A percentile compares a stretch with the other conserved stretches of the same genome.
Evolutionary conservation across 1,140 invertebrate species (phyloP).

Genomic region (Bactericera cockerelli): DNA sequence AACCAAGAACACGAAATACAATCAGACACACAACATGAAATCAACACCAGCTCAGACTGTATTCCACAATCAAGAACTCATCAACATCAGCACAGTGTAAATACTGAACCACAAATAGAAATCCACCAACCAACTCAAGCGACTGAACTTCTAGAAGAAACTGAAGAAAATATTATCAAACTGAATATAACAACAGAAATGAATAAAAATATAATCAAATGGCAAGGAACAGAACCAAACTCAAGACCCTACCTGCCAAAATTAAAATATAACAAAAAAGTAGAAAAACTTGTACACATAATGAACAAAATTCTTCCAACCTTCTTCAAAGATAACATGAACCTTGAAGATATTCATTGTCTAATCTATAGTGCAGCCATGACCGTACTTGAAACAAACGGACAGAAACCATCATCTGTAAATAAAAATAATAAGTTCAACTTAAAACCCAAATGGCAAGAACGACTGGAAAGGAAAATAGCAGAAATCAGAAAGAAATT

Average conservation of each 20-base stretch:
- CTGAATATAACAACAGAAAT: background rate
- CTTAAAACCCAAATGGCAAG: background rate
- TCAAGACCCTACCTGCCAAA: background rate
- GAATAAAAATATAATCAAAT: background rate
- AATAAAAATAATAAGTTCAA: background rate
- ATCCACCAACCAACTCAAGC: background rate
- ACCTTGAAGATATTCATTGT: background rate
- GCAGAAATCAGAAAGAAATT: background rate
- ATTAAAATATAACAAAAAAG: background rate
- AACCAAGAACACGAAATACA: background rate
- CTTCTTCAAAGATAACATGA: background rate
- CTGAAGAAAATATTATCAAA: background rate
- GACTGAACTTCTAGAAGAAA: background rate
- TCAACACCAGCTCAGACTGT: background rate
- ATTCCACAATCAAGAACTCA: background rate
- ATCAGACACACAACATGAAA: background rate
- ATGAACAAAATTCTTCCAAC: background rate
- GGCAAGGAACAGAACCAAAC: background rate
- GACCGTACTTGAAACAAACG: background rate
- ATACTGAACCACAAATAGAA: background rate
- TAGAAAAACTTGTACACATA: background rate
- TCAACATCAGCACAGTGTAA: background rate
- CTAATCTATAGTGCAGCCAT: background rate
- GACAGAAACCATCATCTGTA: background rate
- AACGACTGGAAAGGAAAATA: background rate